phyloP scores from a whole-genome alignment of 1,140 invertebrate species.

The Bombus confusus region DNA sequence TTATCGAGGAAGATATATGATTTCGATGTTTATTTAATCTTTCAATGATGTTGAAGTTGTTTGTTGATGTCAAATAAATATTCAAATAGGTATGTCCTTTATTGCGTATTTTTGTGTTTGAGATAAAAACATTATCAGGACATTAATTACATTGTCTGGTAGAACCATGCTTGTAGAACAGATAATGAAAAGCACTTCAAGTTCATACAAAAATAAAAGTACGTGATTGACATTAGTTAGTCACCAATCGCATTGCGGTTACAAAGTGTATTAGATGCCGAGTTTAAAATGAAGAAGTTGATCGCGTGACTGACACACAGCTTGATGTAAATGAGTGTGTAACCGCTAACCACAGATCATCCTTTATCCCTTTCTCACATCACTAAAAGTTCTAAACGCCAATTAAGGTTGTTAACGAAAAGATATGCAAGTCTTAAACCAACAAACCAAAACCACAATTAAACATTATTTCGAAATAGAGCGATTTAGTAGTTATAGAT shows the following conservation, averaged over 20 bases:
- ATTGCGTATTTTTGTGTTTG: no score
- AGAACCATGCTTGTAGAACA: no score
- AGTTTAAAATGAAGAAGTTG: conserved; percentile 15
- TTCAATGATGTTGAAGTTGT: no score
- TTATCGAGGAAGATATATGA: no score
- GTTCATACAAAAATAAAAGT: no score
- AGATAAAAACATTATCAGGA: no score
- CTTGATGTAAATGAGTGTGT: conserved; percentile 32
- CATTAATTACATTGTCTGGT: no score
- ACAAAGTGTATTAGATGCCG: background rate
- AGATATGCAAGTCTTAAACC: background rate
- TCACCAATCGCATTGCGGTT: conserved; percentile 17
- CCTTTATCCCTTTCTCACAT: background rate
- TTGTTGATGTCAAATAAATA: no score
- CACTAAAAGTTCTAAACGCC: background rate
- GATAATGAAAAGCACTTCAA: background rate
- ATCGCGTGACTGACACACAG: conserved; percentile 42
- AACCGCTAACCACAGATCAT: conserved; percentile 44
- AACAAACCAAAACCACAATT: background rate
- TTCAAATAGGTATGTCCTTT: no score
- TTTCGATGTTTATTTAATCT: no score
- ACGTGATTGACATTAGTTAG: background rate
- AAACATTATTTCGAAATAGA: background rate
- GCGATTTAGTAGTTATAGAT: background rate
- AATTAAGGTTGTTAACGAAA: conserved; percentile 14